Base-by-base conservation (phyloP, 2,113 vertebrate species). In the Cinclus mexicanus region DNA sequence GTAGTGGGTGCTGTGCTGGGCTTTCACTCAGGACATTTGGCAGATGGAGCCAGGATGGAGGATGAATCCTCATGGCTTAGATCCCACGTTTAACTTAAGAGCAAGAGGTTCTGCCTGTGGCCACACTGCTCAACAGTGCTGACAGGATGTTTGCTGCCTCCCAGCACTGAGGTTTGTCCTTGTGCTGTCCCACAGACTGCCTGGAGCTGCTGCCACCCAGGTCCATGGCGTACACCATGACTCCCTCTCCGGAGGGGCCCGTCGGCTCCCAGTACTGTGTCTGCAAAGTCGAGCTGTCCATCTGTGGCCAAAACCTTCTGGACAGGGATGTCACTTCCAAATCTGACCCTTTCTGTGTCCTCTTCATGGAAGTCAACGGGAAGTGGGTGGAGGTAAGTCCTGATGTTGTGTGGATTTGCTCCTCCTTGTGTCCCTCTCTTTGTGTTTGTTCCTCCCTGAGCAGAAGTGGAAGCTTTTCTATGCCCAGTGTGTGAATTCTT, bases 251-350 rank as follows among this genome's bases (percentile, higher is more conserved):
- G 0, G 96, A 57, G 0, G 96, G 95, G 37, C 98, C 98, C 1
- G 29, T 98, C 1, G 98, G 98, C 63, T 94, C 99, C 90, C 98
- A 99, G 96, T 99, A 98, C 96, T 99, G 99, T 0, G 96, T 99
- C 94, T 99, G 99, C 93, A 98, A 98, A 86, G 99, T 99, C 6
- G 99, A 99, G 96, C 49, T 99, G 71, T 99, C 99, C 0, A 97
- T 99, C 77, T 98, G 98, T 0, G 99, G 99, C 44, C 96, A 98
- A 56, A 99, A 96, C 96, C 98, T 99, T 53, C 98, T 99, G 93
- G 99, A 99, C 96, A 98, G 99, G 52, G 99, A 99, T 18, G 99
- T 99, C 87, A 99, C 99, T 59, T 99, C 99, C 95, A 99, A 99
- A 97, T 99, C 99, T 0, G 99, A 99, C 96, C 99, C 99, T 2